Evolutionary conservation across 2,113 vertebrate genomes (phyloP).

Genomic region (Sturnira hondurensis): DNA sequence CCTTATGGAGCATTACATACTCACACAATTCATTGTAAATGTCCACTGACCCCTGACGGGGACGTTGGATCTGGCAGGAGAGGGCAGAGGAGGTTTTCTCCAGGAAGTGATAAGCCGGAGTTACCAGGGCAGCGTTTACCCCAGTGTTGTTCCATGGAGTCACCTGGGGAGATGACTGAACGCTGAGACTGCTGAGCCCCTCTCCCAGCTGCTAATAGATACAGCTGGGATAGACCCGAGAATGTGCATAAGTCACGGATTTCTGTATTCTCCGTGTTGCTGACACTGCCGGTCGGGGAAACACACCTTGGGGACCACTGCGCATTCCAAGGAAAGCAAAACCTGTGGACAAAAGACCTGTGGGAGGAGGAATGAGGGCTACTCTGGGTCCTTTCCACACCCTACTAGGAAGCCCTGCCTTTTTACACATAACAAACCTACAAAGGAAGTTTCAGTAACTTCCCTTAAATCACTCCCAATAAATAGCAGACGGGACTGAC

Average conservation of each 20-base stretch:
- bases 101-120: neutral
- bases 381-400: neutral
- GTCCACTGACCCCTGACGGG: neutral
- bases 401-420: accelerated
- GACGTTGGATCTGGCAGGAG: accelerated
- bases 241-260: neutral
- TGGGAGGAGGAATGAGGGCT: neutral
- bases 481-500: neutral
- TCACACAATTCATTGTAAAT: neutral
- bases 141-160: neutral
- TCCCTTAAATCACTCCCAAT: neutral
- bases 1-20: neutral
- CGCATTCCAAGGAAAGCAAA: neutral
- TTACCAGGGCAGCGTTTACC: no score
- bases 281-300: neutral
- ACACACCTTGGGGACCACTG: neutral
- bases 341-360: accelerated
- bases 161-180: neutral
- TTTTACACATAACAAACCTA: neutral
- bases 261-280: neutral
- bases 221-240: neutral
- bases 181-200: neutral
- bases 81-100: neutral
- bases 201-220: neutral
- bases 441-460: neutral